Evolutionary conservation across 2,113 vertebrate species (phyloP).

Genomic region (Pseudorhombus dupliciocellatus): DNA sequence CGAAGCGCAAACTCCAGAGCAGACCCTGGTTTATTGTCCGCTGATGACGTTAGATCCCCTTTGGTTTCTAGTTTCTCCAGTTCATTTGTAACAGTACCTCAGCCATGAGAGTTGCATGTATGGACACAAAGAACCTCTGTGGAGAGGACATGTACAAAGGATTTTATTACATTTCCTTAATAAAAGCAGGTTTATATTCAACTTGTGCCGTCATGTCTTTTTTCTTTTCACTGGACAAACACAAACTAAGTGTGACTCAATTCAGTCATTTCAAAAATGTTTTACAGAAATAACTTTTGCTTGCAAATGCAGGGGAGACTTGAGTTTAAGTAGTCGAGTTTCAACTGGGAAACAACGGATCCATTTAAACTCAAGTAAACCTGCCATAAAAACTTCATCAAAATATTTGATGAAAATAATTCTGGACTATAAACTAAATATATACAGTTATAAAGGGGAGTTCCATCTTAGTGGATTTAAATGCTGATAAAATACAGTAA

Average conservation of each 20-base stretch:
- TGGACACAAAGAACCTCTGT: slow-evolving; percentile 88
- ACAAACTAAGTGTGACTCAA: not conserved
- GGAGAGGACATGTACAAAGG: slow-evolving; percentile 91
- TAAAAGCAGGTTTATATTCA: slow-evolving; percentile 91
- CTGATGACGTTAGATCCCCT: slow-evolving; percentile 70
- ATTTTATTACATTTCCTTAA: slow-evolving; percentile 99
- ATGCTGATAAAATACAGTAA: not conserved
- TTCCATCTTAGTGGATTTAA: no score
- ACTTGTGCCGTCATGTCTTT: slow-evolving; percentile 18
- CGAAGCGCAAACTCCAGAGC: slow-evolving; percentile 82
- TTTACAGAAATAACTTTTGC: no score
- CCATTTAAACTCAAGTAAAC: no score
- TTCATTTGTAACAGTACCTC: slow-evolving; percentile 86
- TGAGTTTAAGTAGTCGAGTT: no score
- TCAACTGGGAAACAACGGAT: no score
- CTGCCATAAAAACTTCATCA: no score
- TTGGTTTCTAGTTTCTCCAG: slow-evolving; percentile 53
- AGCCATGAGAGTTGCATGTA: slow-evolving; percentile 93
- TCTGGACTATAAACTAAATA: no score
- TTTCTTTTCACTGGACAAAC: not conserved
- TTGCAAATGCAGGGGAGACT: no score
- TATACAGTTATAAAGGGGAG: no score
- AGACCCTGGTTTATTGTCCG: slow-evolving; percentile 82
- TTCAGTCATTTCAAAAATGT: no score
- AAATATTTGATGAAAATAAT: no score